These are phyloP conservation scores for Orthosia incerta DNA, from an alignment of 2,888 invertebrate genomes.

Conservation along the genomic window DNA sequence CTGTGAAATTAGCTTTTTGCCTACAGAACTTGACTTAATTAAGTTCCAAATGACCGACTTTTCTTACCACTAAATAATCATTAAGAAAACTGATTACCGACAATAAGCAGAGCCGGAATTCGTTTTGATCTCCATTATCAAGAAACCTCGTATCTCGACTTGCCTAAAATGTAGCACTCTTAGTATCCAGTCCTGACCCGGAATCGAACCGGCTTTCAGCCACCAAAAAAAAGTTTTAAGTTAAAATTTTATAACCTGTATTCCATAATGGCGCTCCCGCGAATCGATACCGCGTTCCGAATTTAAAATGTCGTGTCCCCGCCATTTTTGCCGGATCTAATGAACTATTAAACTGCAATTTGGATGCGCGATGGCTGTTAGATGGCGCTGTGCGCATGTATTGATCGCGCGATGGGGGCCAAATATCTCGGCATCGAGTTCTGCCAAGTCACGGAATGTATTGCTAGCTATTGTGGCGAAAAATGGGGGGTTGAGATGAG, in stretches of 20 bases:
- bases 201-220: conserved; percentile 65
- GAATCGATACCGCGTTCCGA: conserved; percentile 88
- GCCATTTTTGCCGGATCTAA: conserved; percentile 90
- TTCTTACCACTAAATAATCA: conserved; percentile 11
- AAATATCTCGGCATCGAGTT: conserved; percentile 86
- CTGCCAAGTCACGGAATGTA: conserved; percentile 91
- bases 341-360: conserved; percentile 91
- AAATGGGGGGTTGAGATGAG: conserved; percentile 87
- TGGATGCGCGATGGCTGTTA: conserved; percentile 89
- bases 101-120: conserved; percentile 39
- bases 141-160: conserved; percentile 41
- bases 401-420: conserved; percentile 88
- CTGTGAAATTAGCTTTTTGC: neutral
- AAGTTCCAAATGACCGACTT: conserved; percentile 3
- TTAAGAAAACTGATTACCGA: conserved; percentile 25
- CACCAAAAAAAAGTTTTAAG: conserved; percentile 47
- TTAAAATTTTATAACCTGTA: conserved; percentile 62
- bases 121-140: conserved; percentile 36
- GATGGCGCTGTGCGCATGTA: conserved; percentile 90
- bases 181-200: conserved; percentile 58
- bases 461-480: conserved; percentile 90
- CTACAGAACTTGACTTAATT: conserved; percentile 5
- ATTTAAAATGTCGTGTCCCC: conserved; percentile 89
- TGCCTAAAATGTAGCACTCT: conserved; percentile 37
- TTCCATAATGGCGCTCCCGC: conserved; percentile 70